Evolutionary conservation across 2,888 invertebrate species (phyloP).

Genomic region (Griposia aprilina): DNA sequence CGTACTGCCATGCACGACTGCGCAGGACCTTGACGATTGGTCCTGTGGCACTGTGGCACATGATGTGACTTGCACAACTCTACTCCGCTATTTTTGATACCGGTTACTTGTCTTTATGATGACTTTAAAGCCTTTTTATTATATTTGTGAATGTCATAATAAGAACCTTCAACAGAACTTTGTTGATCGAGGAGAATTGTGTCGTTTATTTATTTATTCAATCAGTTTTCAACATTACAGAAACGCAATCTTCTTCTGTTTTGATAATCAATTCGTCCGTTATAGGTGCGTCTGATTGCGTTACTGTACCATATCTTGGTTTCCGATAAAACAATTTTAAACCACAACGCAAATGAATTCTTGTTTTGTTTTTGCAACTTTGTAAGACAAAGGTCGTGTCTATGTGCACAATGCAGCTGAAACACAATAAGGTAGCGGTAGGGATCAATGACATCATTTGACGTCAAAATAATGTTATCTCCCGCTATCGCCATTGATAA

Average conservation of each 20-base stretch:
- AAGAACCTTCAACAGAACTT: slow-evolving; percentile 63
- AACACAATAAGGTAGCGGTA: slow-evolving; percentile 66
- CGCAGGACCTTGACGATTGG: slow-evolving; percentile 82
- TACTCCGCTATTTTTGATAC: slow-evolving; percentile 82
- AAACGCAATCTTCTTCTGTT: slow-evolving; percentile 43
- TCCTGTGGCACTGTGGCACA: slow-evolving; percentile 81
- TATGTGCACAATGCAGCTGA: slow-evolving; percentile 54
- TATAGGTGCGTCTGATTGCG: slow-evolving; percentile 29
- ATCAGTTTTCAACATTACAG: slow-evolving; percentile 32
- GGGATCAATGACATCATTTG: slow-evolving; percentile 74
- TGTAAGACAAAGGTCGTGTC: slow-evolving; percentile 39
- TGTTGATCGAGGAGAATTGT: slow-evolving; percentile 45
- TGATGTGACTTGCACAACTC: slow-evolving; percentile 88
- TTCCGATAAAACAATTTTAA: slow-evolving; percentile 44
- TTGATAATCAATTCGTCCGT: slow-evolving; percentile 17
- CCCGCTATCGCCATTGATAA: slow-evolving; percentile 75
- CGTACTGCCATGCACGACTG: slow-evolving; percentile 85
- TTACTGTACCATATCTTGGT: slow-evolving; percentile 26
- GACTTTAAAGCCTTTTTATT: slow-evolving; percentile 71
- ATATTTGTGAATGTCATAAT: slow-evolving; percentile 67
- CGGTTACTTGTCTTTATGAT: slow-evolving; percentile 71
- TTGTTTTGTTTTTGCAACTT: slow-evolving; percentile 60
- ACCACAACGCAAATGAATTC: slow-evolving; percentile 41
- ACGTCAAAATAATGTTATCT: slow-evolving; percentile 73
- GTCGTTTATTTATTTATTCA: slow-evolving; percentile 35